phyloP scores from a whole-genome alignment of 2,888 invertebrate genomes.

The Mesorhabditis belari region DNA sequence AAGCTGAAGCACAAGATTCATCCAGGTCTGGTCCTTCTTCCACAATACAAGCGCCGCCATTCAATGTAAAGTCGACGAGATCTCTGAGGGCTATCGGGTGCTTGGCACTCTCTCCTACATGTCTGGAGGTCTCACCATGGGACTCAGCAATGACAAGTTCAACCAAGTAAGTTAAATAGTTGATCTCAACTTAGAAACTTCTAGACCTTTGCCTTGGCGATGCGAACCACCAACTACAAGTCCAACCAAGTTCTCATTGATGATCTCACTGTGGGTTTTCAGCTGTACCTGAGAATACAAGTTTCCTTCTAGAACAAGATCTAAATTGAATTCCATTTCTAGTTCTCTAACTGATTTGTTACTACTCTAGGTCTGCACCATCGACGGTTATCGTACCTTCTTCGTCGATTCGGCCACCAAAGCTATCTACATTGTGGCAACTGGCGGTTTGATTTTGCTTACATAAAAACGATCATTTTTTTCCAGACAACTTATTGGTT shows the following conservation, averaged over 20 bases:
- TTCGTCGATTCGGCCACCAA: conserved; percentile 31
- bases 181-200: background rate
- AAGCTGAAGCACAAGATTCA: background rate
- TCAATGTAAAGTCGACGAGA: conserved; percentile 20
- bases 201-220: conserved; percentile 18
- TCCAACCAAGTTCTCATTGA: conserved; percentile 30
- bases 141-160: conserved; percentile 1
- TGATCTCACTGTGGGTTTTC: conserved; percentile 15
- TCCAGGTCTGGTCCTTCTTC: conserved; percentile 29
- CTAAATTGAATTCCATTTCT: too few species aligned
- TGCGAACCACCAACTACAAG: conserved; percentile 24
- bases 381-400: conserved; percentile 19
- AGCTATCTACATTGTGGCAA: conserved; percentile 27
- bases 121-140: conserved; percentile 27
- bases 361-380: background rate
- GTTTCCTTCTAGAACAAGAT: background rate
- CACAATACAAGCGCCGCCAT: conserved; percentile 9
- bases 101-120: conserved; percentile 21
- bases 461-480: background rate
- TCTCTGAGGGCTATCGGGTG: conserved; percentile 25
- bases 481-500: conserved; percentile 23
- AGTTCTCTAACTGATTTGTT: too few species aligned
- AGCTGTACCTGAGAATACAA: conserved; percentile 5
- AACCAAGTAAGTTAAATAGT: conserved; percentile 2
- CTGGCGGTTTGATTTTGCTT: conserved; percentile 17